Base-by-base conservation (phyloP, 2,888 invertebrate species). In the Stramonita haemastoma region DNA sequence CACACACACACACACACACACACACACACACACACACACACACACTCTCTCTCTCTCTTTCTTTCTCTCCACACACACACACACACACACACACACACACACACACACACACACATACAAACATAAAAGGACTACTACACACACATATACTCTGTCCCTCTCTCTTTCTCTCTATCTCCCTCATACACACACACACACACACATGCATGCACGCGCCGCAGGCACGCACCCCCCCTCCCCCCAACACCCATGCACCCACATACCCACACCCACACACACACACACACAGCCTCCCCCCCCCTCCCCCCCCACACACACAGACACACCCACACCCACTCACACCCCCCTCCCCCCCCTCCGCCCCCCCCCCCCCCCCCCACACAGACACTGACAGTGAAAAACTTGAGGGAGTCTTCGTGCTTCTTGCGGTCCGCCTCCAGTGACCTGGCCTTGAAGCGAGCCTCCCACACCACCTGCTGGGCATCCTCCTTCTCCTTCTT, bases 381-480 rank as follows among this genome's bases (percentile, higher is more conserved):
- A 46, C 46, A 32, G 15, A 34, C 6, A 46, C 86, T 83, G 89
- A 95, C 95, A 93, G 94, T 94, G 93, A 95, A 95, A 92, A 95
- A 95, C 90, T 94, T 95, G 84, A 96, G 94, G 5, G 94, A 94
- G 91, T 96, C 96, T 90, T 96, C 95, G 90, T 95, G 95, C 91
- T 95, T 94, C 86, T 93, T 90, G 86, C 93, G 91, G 77, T 93
- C 92, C 87, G 94, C 93, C 79, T 95, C 95, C 36, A 89, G 92
- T 70, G 92, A 91, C 29, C 95, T 91, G 89, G 92, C 93, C 89
- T 93, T 92, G 91, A 94, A 94, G 73, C 95, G 93, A 1, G 93
- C 93, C 85, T 93, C 93, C 92, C 93, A 94, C 13, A 94, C 92
- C 26, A 91, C 91, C 91, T 95, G 95, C 89, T 95, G 94, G 11